Evolutionary conservation across 2,113 vertebrate genomes (phyloP), one percentile per base, ranked within the genome.

Genomic region (Lontra canadensis): DNA sequence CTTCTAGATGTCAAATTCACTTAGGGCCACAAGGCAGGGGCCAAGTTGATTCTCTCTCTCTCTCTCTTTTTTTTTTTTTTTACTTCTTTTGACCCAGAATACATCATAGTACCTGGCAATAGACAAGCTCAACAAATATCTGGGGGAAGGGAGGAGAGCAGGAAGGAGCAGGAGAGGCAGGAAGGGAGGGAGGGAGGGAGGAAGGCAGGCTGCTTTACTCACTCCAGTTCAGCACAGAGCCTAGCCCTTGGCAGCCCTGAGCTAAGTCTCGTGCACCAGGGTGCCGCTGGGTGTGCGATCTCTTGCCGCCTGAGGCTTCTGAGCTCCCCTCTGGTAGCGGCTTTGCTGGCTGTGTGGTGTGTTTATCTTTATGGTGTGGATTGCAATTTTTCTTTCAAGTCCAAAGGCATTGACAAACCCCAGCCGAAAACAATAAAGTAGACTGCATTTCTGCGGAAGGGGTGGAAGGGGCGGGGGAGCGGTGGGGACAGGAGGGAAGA

Each of bases 341-440:
- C 78, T 44, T 14, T 6, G 36, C 61, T 69, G 7, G 29, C 82
- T 3, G 6, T 0, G 20, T 0, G 49, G 31, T 78, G 26, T 91
- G 61, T 96, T 97, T 95, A 95, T 83, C 93, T 81, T 86, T 57
- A 83, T 67, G 82, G 57, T 90, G 84, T 97, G 80, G 73, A 87
- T 47, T 44, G 44, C 81, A 61, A 67, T 96, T 85, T 97, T 96
- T 82, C 93, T 97, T 98, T 96, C 84, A 96, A 97, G 95, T 96
- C 95, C 97, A 92, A 92, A 97, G 80, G 88, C 95, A 63, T 94
- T 93, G 93, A 85, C 47, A 91, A 89, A 94, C 44, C 74, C 34
- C 80, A 73, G 95, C 95, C 89, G 97, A 84, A 96, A 98, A 97
- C 92, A 98, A 97, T 94, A 97, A 94, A 94, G 86, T 26, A 83